Conservation (phyloP, 2,797 vertebrate species). For the Triplophysa bombifrons region DNA sequence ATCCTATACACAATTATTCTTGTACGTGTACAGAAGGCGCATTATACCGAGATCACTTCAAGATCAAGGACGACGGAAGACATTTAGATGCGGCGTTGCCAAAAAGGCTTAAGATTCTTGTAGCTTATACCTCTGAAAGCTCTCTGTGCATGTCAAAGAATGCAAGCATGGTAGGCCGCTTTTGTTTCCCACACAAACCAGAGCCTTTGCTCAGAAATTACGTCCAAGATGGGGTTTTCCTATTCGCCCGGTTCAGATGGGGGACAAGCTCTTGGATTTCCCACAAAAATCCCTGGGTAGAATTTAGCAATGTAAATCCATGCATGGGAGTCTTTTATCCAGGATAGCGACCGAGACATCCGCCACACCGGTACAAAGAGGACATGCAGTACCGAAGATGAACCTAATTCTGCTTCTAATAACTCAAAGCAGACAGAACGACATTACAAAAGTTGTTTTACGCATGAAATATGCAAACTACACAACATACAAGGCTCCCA, state of each 20-base stretch:
- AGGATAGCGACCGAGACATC: constrained; percentile 46
- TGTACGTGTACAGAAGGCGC: constrained; percentile 3
- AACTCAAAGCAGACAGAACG: constrained; percentile 24
- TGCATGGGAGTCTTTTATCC: constrained; percentile 54
- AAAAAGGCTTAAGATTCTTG: constrained; percentile 19
- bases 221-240: constrained; percentile 58
- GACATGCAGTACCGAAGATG: constrained; percentile 30
- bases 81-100: constrained; percentile 9
- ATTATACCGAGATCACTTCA: constrained; percentile 24
- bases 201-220: constrained; percentile 49
- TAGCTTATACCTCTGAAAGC: constrained; percentile 16
- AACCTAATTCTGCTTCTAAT: constrained; percentile 9
- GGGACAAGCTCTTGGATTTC: constrained; percentile 60
- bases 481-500: background rate
- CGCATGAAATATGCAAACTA: background rate
- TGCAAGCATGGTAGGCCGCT: constrained; percentile 22
- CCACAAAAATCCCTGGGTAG: constrained; percentile 58
- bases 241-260: constrained; percentile 56
- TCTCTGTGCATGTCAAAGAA: constrained; percentile 37
- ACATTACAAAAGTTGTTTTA: background rate
- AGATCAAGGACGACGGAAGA: constrained; percentile 11
- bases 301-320: constrained; percentile 61
- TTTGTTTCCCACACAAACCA: constrained; percentile 59
- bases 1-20: constrained; percentile 7
- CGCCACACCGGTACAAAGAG: constrained; percentile 30